phyloP scores from a whole-genome alignment of 2,797 vertebrate species.

The Sebastes iracundus region DNA sequence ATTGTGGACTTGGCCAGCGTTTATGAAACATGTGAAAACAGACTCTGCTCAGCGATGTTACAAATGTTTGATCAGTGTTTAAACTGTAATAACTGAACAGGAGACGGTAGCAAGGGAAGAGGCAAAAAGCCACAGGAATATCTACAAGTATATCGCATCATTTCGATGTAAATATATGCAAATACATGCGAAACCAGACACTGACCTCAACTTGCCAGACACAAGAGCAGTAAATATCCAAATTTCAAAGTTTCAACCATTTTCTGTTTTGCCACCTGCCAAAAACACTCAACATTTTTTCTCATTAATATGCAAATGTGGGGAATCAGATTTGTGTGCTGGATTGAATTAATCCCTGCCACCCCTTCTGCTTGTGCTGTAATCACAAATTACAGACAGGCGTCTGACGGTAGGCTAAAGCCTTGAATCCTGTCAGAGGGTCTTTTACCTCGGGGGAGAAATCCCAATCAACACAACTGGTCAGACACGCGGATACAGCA shows the following conservation, averaged over 20 bases:
- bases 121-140: constrained; percentile 56
- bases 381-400: constrained; percentile 85
- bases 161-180: constrained; percentile 80
- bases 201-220: constrained; percentile 79
- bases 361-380: constrained; percentile 76
- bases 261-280: constrained; percentile 76
- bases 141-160: constrained; percentile 54
- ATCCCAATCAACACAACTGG: constrained; percentile 79
- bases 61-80: constrained; percentile 25
- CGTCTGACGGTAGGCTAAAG: constrained; percentile 75
- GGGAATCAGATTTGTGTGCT: constrained; percentile 80
- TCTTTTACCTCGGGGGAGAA: constrained; percentile 76
- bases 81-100: constrained; percentile 45
- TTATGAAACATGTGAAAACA: constrained; percentile 4
- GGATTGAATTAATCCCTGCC: constrained; percentile 85
- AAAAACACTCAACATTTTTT: constrained; percentile 74
- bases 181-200: constrained; percentile 78
- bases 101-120: constrained; percentile 29
- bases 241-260: constrained; percentile 71
- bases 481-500: constrained; percentile 63
- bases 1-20: not conserved
- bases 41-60: not conserved
- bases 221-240: constrained; percentile 78
- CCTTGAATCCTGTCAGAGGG: constrained; percentile 73
- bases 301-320: constrained; percentile 87